Percentiles rank a stretch among this genome's conserved stretches.
Evolutionary conservation across 2,797 vertebrate genomes (phyloP).

Genomic region (Anas capensis): DNA sequence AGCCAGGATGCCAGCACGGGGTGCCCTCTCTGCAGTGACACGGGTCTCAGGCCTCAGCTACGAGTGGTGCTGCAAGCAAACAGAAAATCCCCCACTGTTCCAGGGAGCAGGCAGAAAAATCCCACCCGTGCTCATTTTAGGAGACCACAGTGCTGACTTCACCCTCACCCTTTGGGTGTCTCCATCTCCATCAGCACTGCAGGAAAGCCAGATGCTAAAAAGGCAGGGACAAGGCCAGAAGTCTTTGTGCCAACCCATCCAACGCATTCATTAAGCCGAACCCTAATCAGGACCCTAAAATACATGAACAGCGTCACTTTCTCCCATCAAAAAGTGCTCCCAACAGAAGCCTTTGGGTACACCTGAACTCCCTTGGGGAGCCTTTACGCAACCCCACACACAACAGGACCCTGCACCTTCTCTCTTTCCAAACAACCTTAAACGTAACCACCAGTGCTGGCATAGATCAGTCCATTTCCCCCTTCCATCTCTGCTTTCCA

Average conservation of each 20-base stretch:
- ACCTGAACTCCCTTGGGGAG: no score
- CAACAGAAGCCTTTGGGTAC: no score
- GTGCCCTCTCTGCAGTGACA: not conserved
- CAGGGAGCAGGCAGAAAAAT: not conserved
- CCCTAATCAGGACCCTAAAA: no score
- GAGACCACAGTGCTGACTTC: not conserved
- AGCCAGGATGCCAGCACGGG: not conserved
- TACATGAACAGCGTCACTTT: fast-evolving
- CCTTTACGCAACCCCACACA: no score
- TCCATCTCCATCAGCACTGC: not conserved
- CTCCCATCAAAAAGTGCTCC: no score
- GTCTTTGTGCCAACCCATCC: not conserved
- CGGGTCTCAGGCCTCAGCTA: not conserved
- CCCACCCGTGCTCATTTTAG: not conserved
- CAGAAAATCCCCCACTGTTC: not conserved
- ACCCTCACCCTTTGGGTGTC: no score
- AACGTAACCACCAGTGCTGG: fast-evolving
- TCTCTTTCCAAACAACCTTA: no score
- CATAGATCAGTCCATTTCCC: fast-evolving
- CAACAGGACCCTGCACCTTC: no score
- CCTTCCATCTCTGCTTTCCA: not conserved
- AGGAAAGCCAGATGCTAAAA: not conserved
- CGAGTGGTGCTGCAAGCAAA: not conserved
- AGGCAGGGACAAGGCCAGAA: not conserved
- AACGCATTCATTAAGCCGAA: no score